A percentile compares a stretch with the other conserved stretches of the same genome.
These are phyloP conservation scores for Enteromius viviparus DNA, from an alignment of 2,797 vertebrate genomes.

Conservation along the genomic window DNA sequence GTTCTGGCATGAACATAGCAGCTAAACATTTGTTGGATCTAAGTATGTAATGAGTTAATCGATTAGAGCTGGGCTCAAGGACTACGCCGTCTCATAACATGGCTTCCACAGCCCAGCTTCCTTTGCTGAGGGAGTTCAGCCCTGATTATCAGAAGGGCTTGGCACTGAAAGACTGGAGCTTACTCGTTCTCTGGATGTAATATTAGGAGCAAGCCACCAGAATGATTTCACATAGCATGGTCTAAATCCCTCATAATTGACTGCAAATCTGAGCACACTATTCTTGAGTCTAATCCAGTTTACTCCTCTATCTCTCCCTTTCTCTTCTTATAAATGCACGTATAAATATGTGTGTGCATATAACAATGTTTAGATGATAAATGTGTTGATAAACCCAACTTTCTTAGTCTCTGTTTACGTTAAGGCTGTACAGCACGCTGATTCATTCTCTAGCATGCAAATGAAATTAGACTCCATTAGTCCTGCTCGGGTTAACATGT, in stretches of 20 bases:
- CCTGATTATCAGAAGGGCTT: constrained; percentile 56
- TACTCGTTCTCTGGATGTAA: constrained; percentile 73
- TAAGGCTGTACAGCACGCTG: neutral
- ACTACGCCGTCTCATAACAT: constrained; percentile 52
- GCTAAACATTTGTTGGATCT: constrained; percentile 38
- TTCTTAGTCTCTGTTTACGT: neutral
- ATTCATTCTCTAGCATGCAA: constrained; percentile 20
- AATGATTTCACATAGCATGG: constrained; percentile 47
- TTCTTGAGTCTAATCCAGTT: constrained; percentile 56
- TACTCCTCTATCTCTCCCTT: constrained; percentile 9
- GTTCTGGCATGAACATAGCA: neutral
- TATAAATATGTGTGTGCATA: constrained; percentile 1
- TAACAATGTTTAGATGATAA: constrained; percentile 40
- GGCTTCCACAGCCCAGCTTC: constrained; percentile 41
- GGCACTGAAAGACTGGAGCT: constrained; percentile 66
- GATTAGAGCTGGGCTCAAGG: constrained; percentile 50
- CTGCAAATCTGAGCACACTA: constrained; percentile 76
- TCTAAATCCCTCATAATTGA: constrained; percentile 82
- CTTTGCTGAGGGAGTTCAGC: constrained; percentile 52
- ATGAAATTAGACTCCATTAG: constrained; percentile 13
- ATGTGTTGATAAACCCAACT: constrained; percentile 23
- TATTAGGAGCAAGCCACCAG: constrained; percentile 70
- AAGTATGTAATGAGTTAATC: constrained; percentile 56
- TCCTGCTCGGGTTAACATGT: constrained; percentile 17
- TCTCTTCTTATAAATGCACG: constrained; percentile 9